Percentiles rank a stretch among this genome's conserved stretches.
Conservation (phyloP, 2,113 vertebrate species). For the Halichoerus grypus region DNA sequence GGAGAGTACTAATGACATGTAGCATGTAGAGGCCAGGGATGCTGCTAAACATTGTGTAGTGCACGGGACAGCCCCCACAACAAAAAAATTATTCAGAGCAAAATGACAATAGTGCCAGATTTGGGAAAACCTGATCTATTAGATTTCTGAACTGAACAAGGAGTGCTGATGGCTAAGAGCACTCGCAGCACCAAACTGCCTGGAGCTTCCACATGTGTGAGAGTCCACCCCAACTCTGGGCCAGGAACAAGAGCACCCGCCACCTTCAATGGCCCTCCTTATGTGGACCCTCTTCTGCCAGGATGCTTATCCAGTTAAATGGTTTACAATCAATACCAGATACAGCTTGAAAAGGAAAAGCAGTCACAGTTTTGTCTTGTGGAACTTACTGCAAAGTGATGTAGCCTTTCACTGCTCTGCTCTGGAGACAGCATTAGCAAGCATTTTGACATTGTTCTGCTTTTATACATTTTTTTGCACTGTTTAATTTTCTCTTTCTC, state of each 20-base stretch:
- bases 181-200: background rate
- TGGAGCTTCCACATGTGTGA: rapidly evolving
- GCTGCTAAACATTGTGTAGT: background rate
- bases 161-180: too few relatives aligned
- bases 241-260: background rate
- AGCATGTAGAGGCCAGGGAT: rapidly evolving
- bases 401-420: background rate
- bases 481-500: background rate
- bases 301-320: background rate
- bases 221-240: rapidly evolving
- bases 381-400: background rate
- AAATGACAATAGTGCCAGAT: background rate
- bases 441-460: background rate
- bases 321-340: background rate
- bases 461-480: background rate
- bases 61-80: background rate
- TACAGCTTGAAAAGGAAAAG: background rate
- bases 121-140: background rate
- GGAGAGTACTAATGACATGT: too few relatives aligned
- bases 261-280: background rate
- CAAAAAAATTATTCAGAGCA: background rate
- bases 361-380: background rate
- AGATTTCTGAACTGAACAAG: background rate
- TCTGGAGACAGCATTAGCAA: background rate
- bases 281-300: background rate